A percentile compares a stretch with the other conserved stretches of the same genome.
phyloP scores from a whole-genome alignment of 1,140 invertebrate species.

The Oryzaephilus surinamensis region DNA sequence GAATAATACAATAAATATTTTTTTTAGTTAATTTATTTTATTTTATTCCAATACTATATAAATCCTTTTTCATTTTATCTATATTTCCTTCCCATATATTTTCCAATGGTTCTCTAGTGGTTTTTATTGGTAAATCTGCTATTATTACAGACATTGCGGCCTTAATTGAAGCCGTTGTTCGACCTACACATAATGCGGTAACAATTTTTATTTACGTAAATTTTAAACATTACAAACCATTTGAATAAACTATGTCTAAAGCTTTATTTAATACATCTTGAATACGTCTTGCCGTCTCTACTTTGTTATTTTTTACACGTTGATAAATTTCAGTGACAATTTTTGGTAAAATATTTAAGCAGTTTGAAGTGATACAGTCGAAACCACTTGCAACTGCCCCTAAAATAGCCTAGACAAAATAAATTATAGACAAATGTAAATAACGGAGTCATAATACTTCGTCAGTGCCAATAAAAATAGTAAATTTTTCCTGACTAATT shows the following conservation, averaged over 20 bases:
- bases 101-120: conserved; percentile 23
- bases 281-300: conserved; percentile 23
- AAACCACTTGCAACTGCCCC: conserved; percentile 29
- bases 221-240: conserved; percentile 17
- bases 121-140: conserved; percentile 18
- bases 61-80: conserved; percentile 22
- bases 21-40: no score
- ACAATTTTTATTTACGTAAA: conserved; percentile 1
- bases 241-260: conserved; percentile 19
- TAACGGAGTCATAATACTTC: conserved; percentile 16
- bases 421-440: not conserved
- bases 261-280: conserved; percentile 24
- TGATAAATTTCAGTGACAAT: conserved; percentile 25
- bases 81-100: conserved; percentile 27
- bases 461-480: conserved; percentile 30
- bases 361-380: conserved; percentile 25
- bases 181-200: conserved; percentile 17
- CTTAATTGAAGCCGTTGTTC: conserved; percentile 22
- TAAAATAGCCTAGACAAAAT: conserved; percentile 22
- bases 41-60: no score
- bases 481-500: conserved; percentile 27
- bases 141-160: conserved; percentile 27
- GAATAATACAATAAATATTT: no score
- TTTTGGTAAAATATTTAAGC: conserved; percentile 28
- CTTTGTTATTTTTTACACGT: conserved; percentile 23